Conservation (phyloP, 2,888 invertebrate genomes). For the Timema podura region DNA sequence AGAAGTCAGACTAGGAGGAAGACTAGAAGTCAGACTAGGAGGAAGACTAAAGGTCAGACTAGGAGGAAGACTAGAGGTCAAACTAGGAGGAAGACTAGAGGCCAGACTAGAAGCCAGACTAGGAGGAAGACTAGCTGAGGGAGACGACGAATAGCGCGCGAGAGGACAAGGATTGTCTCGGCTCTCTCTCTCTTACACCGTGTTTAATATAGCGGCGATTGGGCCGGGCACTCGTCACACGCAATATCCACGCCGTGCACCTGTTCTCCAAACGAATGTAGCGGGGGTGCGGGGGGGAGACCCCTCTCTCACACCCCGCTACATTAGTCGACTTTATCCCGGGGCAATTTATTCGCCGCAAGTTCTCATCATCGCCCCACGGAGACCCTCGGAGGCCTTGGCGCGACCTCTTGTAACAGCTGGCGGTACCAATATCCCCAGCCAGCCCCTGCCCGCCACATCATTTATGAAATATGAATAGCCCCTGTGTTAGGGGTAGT, state of each 20-base stretch:
- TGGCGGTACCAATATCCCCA: slow-evolving; percentile 13
- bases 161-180: too few species aligned
- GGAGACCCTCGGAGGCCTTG: not conserved
- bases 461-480: slow-evolving; percentile 17
- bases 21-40: too few species aligned
- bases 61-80: too few species aligned
- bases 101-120: too few species aligned
- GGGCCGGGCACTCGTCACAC: not conserved
- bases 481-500: not conserved
- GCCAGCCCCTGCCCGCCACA: slow-evolving; percentile 5
- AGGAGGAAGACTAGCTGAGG: too few species aligned
- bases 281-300: too few species aligned
- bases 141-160: too few species aligned
- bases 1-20: too few species aligned
- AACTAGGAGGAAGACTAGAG: too few species aligned
- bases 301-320: slow-evolving; percentile 13
- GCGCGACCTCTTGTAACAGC: slow-evolving; percentile 14
- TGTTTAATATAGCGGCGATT: too few species aligned
- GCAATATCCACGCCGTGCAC: slow-evolving; percentile 10
- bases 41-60: too few species aligned
- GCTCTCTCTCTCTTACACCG: too few species aligned
- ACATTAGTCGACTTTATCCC: slow-evolving; percentile 47
- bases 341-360: slow-evolving; percentile 32
- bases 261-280: not conserved
- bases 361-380: slow-evolving; percentile 13